Percentiles rank a stretch among this genome's conserved stretches.
phyloP scores from a whole-genome alignment of 2,113 vertebrate species.

The Ia io region DNA sequence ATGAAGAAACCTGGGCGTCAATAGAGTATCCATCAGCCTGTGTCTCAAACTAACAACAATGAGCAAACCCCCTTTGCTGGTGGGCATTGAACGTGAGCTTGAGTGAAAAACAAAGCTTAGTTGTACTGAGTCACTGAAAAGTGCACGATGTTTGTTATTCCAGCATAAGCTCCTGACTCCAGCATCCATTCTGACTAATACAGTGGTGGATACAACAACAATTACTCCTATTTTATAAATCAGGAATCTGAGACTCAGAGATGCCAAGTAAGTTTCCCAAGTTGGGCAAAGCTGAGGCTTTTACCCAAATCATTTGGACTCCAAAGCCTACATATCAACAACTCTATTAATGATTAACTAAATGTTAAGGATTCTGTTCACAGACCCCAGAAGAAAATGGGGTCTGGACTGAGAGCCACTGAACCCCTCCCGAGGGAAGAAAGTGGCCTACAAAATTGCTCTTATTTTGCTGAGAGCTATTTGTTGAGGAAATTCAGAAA shows the following conservation, averaged over 20 bases:
- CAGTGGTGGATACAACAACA: neutral
- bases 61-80: neutral
- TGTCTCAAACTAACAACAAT: neutral
- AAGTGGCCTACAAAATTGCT: neutral
- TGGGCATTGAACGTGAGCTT: neutral
- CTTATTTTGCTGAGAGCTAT: neutral
- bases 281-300: neutral
- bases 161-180: neutral
- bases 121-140: neutral
- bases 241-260: slow-evolving; percentile 1
- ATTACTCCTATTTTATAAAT: neutral
- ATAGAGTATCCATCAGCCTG: neutral
- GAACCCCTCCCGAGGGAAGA: neutral
- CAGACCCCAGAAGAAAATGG: neutral
- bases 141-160: neutral
- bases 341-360: neutral
- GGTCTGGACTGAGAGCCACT: neutral
- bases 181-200: neutral
- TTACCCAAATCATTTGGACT: neutral
- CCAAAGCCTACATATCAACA: neutral
- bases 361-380: neutral
- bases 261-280: neutral
- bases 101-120: neutral
- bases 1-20: neutral
- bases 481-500: neutral